A percentile compares a stretch with the other conserved stretches of the same genome.
These are phyloP conservation scores for Perodicticus potto DNA, from an alignment of 2,797 vertebrate genomes.

Conservation along the genomic window DNA sequence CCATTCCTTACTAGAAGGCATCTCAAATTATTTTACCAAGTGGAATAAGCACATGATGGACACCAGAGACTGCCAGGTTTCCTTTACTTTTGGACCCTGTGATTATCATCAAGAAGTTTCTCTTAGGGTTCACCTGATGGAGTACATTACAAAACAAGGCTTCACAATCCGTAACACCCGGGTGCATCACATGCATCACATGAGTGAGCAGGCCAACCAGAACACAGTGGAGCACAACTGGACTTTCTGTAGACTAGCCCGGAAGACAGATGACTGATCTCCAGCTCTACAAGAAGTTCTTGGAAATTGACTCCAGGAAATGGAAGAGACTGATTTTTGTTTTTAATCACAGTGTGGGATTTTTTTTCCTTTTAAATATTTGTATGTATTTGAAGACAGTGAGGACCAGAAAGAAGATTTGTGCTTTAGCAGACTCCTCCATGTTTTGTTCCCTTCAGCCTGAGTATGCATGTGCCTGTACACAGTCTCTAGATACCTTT, in stretches of 20 bases:
- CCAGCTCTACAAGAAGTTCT: slow-evolving; percentile 62
- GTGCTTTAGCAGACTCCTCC: slow-evolving; percentile 80
- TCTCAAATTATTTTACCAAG: too few relatives aligned
- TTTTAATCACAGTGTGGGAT: slow-evolving; percentile 73
- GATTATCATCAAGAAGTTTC: too few relatives aligned
- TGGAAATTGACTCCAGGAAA: slow-evolving; percentile 63
- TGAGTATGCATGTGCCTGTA: slow-evolving; percentile 89
- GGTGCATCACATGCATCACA: slow-evolving; percentile 98
- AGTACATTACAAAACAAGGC: slow-evolving; percentile 99
- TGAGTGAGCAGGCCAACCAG: slow-evolving; percentile 99
- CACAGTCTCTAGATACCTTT: slow-evolving; percentile 85
- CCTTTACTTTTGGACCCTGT: too few relatives aligned
- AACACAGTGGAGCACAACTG: slow-evolving; percentile 99
- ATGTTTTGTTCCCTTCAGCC: slow-evolving; percentile 83
- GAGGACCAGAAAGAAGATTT: slow-evolving; percentile 84
- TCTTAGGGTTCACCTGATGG: slow-evolving; percentile 97
- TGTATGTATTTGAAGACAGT: slow-evolving; percentile 90
- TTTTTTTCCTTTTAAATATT: slow-evolving; percentile 73
- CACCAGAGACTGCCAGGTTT: too few relatives aligned
- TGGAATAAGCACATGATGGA: too few relatives aligned
- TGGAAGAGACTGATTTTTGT: slow-evolving; percentile 75
- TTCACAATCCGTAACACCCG: slow-evolving; percentile 98
- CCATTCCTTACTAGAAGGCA: too few relatives aligned
- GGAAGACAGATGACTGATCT: slow-evolving; percentile 96
- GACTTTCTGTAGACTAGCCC: slow-evolving; percentile 98